Percentiles rank a stretch among this genome's conserved stretches.
Conservation (phyloP, 2,888 invertebrate genomes). For the Scotopteryx bipunctaria region DNA sequence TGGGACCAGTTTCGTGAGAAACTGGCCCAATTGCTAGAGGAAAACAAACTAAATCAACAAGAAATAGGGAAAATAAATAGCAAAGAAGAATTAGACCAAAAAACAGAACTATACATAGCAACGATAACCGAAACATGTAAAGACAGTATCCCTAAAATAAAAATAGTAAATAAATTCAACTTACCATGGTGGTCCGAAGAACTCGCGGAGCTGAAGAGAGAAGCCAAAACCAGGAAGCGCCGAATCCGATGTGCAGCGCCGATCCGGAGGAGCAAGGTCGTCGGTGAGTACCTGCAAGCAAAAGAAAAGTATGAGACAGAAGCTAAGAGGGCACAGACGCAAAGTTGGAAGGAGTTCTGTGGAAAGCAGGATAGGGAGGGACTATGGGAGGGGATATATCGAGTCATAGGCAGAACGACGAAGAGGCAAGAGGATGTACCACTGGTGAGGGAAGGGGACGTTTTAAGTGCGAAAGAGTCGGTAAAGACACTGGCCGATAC, state of each 20-base stretch:
- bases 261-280: not conserved
- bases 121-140: not conserved
- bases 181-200: not conserved
- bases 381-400: too few species aligned
- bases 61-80: not conserved
- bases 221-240: too few species aligned
- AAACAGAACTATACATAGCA: not conserved
- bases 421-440: conserved; percentile 6
- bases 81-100: not conserved
- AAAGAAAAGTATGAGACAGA: not conserved
- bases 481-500: conserved; percentile 5
- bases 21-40: conserved; percentile 9
- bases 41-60: not conserved
- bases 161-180: not conserved
- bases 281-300: conserved; percentile 2
- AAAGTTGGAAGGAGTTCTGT: conserved; percentile 32
- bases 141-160: not conserved
- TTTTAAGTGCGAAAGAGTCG: not conserved
- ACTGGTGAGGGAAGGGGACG: not conserved
- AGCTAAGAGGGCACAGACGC: conserved; percentile 12
- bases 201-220: not conserved
- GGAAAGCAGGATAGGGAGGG: conserved; percentile 16
- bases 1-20: conserved; percentile 2
- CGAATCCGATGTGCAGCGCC: not conserved
- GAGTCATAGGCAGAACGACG: conserved; percentile 5